phyloP scores from a whole-genome alignment of 1,140 invertebrate genomes.

The Lineus longissimus region DNA sequence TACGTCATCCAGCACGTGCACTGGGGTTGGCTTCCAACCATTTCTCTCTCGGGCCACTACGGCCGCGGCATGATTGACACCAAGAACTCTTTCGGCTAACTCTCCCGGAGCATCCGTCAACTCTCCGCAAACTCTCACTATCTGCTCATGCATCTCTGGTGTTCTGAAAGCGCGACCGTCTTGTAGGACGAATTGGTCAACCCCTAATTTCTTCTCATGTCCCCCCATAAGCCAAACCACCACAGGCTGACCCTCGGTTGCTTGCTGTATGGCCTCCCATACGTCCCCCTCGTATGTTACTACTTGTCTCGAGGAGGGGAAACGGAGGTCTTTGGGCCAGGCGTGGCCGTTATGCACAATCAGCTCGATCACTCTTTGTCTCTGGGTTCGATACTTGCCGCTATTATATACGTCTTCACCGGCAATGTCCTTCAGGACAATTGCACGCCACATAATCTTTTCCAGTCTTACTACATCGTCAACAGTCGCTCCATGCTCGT shows the following conservation, averaged over 20 bases:
- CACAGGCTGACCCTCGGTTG: conserved; percentile 1
- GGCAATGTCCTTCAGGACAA: conserved; percentile 10
- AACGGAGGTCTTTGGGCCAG: not conserved
- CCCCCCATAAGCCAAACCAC: conserved; percentile 12
- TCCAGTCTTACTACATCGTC: conserved; percentile 6
- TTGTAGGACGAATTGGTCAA: conserved; percentile 19
- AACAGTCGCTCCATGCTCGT: conserved; percentile 3
- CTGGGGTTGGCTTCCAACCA: conserved; percentile 17
- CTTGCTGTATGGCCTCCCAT: conserved; percentile 10
- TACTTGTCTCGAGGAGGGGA: not conserved
- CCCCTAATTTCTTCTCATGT: not conserved
- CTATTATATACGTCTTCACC: conserved; percentile 12
- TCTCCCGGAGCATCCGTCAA: too few species aligned
- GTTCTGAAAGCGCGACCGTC: conserved; percentile 18
- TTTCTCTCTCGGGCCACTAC: conserved; percentile 10
- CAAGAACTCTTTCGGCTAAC: conserved; percentile 9
- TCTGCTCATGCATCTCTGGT: not conserved
- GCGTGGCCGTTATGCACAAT: not conserved
- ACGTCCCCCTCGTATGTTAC: conserved; percentile 10
- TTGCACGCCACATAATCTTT: conserved; percentile 7
- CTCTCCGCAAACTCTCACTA: not conserved
- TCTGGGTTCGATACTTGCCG: conserved; percentile 2
- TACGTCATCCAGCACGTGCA: conserved; percentile 9
- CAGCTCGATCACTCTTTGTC: not conserved
- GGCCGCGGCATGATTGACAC: conserved; percentile 11